These are phyloP conservation scores for Zaprionus lineosus DNA, from an alignment of 2,888 invertebrate genomes.

Conservation along the genomic window DNA sequence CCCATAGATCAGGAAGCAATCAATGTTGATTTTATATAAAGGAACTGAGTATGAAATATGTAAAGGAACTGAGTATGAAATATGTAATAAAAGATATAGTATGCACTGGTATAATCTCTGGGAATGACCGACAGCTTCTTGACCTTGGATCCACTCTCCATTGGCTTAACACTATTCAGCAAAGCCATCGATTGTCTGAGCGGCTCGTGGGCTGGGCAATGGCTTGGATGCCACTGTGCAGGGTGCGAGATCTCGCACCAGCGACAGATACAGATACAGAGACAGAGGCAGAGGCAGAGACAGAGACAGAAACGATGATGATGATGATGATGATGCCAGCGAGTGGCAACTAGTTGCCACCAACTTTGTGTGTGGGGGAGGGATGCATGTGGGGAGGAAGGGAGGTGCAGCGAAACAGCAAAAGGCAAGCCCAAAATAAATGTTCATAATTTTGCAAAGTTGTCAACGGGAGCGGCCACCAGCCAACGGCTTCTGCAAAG, in stretches of 20 bases:
- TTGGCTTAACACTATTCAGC: neutral
- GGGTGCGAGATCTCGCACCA: slow-evolving; percentile 64
- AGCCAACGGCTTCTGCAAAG: slow-evolving; percentile 59
- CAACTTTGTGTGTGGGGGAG: too few relatives aligned
- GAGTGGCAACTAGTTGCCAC: slow-evolving; percentile 41
- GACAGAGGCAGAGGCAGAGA: slow-evolving; percentile 27
- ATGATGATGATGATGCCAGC: slow-evolving; percentile 23
- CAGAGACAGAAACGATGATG: slow-evolving; percentile 30
- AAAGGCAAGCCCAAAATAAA: slow-evolving; percentile 79
- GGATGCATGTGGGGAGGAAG: too few relatives aligned
- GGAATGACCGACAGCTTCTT: too few relatives aligned
- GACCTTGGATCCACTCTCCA: too few relatives aligned
- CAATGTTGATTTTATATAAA: too few relatives aligned
- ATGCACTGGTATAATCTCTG: too few relatives aligned
- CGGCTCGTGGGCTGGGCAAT: slow-evolving; percentile 32
- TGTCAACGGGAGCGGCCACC: slow-evolving; percentile 73
- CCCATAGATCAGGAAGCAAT: too few relatives aligned
- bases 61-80: too few relatives aligned
- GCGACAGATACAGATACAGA: slow-evolving; percentile 28
- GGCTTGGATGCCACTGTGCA: slow-evolving; percentile 37
- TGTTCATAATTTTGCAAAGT: slow-evolving; percentile 78
- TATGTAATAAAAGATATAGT: too few relatives aligned
- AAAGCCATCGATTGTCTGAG: neutral
- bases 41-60: too few relatives aligned
- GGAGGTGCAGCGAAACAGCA: slow-evolving; percentile 48